Evolutionary conservation across 1,140 invertebrate genomes (phyloP), one percentile per base, ranked within the genome.

Genomic region (Metopolophium dirhodum): DNA sequence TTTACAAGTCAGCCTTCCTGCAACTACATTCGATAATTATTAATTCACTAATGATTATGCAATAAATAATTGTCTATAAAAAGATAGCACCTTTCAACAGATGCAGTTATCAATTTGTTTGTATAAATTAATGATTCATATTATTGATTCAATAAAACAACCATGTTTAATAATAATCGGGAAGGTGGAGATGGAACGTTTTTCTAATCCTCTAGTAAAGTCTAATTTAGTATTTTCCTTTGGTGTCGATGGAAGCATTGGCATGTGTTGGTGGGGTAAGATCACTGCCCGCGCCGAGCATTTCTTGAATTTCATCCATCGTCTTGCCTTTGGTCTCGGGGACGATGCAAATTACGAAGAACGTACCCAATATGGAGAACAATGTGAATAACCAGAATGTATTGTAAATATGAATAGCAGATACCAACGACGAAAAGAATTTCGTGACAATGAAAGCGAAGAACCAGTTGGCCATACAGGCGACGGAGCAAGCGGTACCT

Each of bases 291-390:
- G 95, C 95, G 45, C 95, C 95, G n/a, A 98, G 95, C 94, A 97
- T 95, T 11, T 95, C 94, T 95, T 97, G 97, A 94, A 99, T 98
- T 95, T 99, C 97, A 91, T 98, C 97, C 9, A 98, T 95, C 82
- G 96, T 97, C 95, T 98, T 98, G 30, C 98, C 98, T 95, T 98
- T 99, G 0, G 98, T 99, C 95, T 99, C 98, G 0, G 98, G 98
- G 14, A 99, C 96, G n/a, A 98, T 95, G 87, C 97, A 96, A 94
- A 96, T 96, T 30, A 98, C 96, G 94, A 99, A 98, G 8, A 97
- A 91, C 47, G 96, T 96, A 22, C 97, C 97, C 30, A 97, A 2
- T 0, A 96, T 95, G 92, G 97, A 97, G 86, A 98, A 95, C 11
- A 95, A 96, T 14, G 97, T 96, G 95, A 98, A 99, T 45, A 98